Evolutionary conservation across 2,113 vertebrate species (phyloP).

Genomic region (Xiphias gladius): DNA sequence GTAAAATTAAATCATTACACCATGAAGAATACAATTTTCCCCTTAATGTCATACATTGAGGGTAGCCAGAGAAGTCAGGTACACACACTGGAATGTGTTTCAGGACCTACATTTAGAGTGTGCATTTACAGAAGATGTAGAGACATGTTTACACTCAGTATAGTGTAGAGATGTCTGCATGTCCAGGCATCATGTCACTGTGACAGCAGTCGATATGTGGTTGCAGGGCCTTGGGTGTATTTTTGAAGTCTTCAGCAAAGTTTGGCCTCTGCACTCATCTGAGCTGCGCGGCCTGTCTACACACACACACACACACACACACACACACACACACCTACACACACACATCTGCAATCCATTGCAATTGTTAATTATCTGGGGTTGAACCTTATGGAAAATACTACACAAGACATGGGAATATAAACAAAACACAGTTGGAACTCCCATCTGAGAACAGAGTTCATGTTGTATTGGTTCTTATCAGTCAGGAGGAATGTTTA

Average conservation of each 20-base stretch:
- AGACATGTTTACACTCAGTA: not conserved
- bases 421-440: conserved; percentile 3
- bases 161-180: no score
- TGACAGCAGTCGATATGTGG: not conserved
- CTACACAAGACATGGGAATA: not conserved
- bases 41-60: not conserved
- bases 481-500: not conserved
- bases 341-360: conserved; percentile 26
- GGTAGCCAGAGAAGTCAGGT: not conserved
- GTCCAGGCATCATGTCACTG: no score
- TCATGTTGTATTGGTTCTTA: not conserved
- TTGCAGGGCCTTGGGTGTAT: not conserved
- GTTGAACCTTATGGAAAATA: conserved; percentile 22
- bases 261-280: no score
- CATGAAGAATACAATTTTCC: no score
- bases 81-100: not conserved
- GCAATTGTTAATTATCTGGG: conserved; percentile 1
- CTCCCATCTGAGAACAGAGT: not conserved
- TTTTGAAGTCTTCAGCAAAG: not conserved
- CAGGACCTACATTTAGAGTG: not conserved
- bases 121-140: not conserved
- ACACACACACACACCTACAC: not conserved
- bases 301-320: not conserved
- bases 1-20: no score
- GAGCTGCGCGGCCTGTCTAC: no score